These are phyloP conservation scores for Andricus grossulariae DNA, from an alignment of 1,140 invertebrate genomes.

Conservation along the genomic window DNA sequence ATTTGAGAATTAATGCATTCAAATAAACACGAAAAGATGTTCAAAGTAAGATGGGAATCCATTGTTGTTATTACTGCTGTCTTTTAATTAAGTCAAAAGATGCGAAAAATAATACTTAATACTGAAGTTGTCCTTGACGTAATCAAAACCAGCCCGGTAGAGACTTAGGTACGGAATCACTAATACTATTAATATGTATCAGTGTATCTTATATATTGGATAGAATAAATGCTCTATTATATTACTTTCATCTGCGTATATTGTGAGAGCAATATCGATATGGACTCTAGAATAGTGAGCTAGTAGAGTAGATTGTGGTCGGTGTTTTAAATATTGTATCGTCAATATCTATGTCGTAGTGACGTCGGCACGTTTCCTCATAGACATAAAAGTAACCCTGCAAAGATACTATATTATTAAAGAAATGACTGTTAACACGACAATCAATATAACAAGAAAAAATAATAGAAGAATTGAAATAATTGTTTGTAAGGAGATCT, in stretches of 20 bases:
- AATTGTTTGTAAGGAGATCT: slow-evolving; percentile 48
- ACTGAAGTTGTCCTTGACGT: slow-evolving; percentile 68
- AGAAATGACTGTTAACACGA: not conserved
- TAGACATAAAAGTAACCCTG: slow-evolving; percentile 24
- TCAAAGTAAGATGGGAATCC: slow-evolving; percentile 44
- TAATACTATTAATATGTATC: slow-evolving; percentile 75
- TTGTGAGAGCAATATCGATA: slow-evolving; percentile 71
- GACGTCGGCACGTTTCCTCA: slow-evolving; percentile 54
- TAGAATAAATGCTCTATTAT: slow-evolving; percentile 73
- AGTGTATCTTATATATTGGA: slow-evolving; percentile 70
- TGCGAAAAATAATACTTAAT: slow-evolving; percentile 53
- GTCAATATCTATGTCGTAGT: slow-evolving; percentile 73
- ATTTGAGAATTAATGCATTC: slow-evolving; percentile 41
- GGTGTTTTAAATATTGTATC: slow-evolving; percentile 74
- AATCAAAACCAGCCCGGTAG: slow-evolving; percentile 76
- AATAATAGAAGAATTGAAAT: not conserved
- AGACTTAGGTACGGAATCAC: slow-evolving; percentile 74
- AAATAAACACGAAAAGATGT: slow-evolving; percentile 47
- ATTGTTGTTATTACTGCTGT: slow-evolving; percentile 55
- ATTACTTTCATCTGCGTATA: slow-evolving; percentile 72
- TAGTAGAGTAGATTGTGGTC: slow-evolving; percentile 76
- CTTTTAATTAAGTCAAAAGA: slow-evolving; percentile 45
- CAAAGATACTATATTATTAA: slow-evolving; percentile 21
- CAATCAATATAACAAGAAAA: slow-evolving; percentile 26
- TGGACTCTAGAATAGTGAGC: slow-evolving; percentile 73